These are phyloP conservation scores for Oceanites oceanicus DNA, from an alignment of 2,113 vertebrate genomes.

Conservation along the genomic window DNA sequence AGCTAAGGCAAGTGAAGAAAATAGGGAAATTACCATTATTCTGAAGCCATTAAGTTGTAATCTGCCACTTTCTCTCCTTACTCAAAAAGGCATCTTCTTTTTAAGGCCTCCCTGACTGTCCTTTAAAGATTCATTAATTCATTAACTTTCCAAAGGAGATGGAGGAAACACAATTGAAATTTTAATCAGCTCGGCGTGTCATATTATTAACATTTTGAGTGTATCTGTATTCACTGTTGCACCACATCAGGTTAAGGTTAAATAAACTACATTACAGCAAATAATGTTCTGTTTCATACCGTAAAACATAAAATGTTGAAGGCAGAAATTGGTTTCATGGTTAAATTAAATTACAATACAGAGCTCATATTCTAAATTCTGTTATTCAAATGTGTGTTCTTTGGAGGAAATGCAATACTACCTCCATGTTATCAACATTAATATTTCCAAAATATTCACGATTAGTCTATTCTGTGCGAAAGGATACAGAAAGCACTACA, in stretches of 20 bases:
- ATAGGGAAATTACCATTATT: conserved; percentile 88
- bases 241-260: conserved; percentile 72
- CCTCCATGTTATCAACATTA: neutral
- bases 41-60: conserved; percentile 86
- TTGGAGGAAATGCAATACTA: conserved; percentile 19
- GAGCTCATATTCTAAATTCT: conserved; percentile 28
- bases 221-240: conserved; percentile 67
- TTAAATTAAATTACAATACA: conserved; percentile 66
- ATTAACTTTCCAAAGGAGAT: conserved; percentile 85
- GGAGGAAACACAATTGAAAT: conserved; percentile 75
- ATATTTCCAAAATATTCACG: conserved; percentile 20
- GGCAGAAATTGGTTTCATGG: conserved; percentile 60
- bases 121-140: conserved; percentile 88
- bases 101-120: conserved; percentile 78
- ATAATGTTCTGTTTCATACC: conserved; percentile 64
- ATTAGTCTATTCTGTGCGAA: neutral
- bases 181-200: conserved; percentile 75
- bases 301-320: conserved; percentile 67
- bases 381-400: conserved; percentile 30
- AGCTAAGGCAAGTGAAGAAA: conserved; percentile 84
- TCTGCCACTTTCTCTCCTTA: conserved; percentile 82
- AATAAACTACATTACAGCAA: conserved; percentile 72
- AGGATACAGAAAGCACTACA: neutral
- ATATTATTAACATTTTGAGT: conserved; percentile 73
- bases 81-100: conserved; percentile 78